A percentile compares a stretch with the other conserved stretches of the same genome.
phyloP scores from a whole-genome alignment of 2,888 invertebrate species.

The Sesia bembeciformis region DNA sequence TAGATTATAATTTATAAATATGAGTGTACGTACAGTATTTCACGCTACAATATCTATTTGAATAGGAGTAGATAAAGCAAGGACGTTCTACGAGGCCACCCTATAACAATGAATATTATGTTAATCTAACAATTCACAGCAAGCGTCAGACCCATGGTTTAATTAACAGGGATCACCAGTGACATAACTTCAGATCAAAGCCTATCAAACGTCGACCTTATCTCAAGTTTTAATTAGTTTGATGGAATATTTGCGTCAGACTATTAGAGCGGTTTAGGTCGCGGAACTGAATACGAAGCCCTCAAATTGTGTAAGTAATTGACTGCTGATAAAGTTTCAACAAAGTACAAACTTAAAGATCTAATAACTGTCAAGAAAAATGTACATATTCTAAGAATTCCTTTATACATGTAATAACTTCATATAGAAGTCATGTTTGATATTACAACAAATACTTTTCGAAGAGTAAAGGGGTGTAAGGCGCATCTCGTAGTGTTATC shows the following conservation, averaged over 20 bases:
- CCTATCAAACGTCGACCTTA: constrained; percentile 10
- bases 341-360: background rate
- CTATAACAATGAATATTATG: background rate
- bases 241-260: constrained; percentile 8
- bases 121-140: constrained; percentile 6
- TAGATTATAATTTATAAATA: too few species aligned
- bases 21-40: too few species aligned
- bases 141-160: constrained; percentile 9
- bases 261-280: constrained; percentile 1
- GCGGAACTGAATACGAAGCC: background rate
- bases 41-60: too few species aligned
- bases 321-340: background rate
- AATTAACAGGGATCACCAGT: constrained; percentile 10
- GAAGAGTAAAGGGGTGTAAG: background rate
- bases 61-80: too few species aligned
- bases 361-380: background rate
- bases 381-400: too few species aligned
- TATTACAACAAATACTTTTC: background rate
- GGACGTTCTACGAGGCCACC: too few species aligned
- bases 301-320: background rate
- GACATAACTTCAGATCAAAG: constrained; percentile 13
- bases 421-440: too few species aligned
- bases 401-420: too few species aligned
- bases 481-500: too few species aligned
- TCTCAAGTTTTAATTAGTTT: constrained; percentile 14